These are phyloP conservation scores for Guaruba guarouba DNA, from an alignment of 2,113 vertebrate species.

Conservation along the genomic window DNA sequence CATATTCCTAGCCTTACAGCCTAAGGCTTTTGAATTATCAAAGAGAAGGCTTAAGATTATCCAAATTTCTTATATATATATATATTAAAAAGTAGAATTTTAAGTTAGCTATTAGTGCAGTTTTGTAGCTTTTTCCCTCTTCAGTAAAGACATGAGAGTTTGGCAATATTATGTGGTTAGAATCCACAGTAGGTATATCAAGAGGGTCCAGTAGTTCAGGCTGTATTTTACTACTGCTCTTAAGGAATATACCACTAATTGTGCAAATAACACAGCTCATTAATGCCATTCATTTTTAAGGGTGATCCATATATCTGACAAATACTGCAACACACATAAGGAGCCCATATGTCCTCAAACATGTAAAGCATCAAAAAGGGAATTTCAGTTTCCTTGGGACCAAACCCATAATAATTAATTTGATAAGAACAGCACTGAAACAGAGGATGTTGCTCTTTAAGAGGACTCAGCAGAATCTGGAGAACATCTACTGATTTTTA, in stretches of 20 bases:
- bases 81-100: not conserved
- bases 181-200: not conserved
- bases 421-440: not conserved
- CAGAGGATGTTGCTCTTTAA: not conserved
- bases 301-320: not conserved
- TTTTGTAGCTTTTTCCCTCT: not conserved
- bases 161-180: not conserved
- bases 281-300: not conserved
- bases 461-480: not conserved
- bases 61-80: not conserved
- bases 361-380: not conserved
- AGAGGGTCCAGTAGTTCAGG: not conserved
- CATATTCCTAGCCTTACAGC: not conserved
- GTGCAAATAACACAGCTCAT: not conserved
- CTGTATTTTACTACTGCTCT: not conserved
- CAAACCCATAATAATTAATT: not conserved
- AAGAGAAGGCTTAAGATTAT: not conserved
- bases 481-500: not conserved
- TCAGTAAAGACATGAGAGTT: not conserved
- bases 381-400: not conserved
- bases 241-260: not conserved
- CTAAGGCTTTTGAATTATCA: not conserved
- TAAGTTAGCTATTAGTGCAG: not conserved
- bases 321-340: not conserved
- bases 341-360: not conserved